Evolutionary conservation across 2,888 invertebrate species (phyloP).

Genomic region (Holacanthella duospinosa): DNA sequence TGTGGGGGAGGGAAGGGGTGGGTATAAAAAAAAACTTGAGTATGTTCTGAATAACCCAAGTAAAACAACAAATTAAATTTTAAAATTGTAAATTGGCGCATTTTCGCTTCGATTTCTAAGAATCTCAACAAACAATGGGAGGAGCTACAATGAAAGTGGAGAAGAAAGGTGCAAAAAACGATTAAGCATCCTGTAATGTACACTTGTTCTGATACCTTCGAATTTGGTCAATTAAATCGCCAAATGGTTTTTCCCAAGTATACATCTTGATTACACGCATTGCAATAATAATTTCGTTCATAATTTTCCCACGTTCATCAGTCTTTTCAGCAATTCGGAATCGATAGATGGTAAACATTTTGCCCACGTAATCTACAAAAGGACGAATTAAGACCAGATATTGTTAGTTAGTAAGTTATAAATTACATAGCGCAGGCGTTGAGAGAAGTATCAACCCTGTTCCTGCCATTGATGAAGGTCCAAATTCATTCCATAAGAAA

Average conservation of each 20-base stretch:
- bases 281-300: slow-evolving; percentile 88
- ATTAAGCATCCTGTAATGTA: too few relatives aligned
- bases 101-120: too few relatives aligned
- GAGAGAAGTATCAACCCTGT: slow-evolving; percentile 66
- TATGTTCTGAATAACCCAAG: too few relatives aligned
- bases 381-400: not conserved
- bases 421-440: slow-evolving; percentile 68
- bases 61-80: too few relatives aligned
- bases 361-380: slow-evolving; percentile 42
- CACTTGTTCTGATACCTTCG: too few relatives aligned
- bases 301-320: slow-evolving; percentile 78
- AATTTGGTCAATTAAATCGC: slow-evolving; percentile 1
- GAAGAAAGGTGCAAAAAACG: too few relatives aligned
- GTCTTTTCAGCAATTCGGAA: slow-evolving; percentile 71
- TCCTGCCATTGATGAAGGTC: slow-evolving; percentile 61
- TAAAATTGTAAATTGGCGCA: too few relatives aligned
- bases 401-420: slow-evolving; percentile 1
- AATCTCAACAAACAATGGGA: too few relatives aligned
- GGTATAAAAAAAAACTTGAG: too few relatives aligned
- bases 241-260: slow-evolving; percentile 46
- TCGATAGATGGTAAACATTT: slow-evolving; percentile 48
- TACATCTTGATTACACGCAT: slow-evolving; percentile 75
- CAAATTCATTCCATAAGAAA: slow-evolving; percentile 66
- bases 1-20: too few relatives aligned
- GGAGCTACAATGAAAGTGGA: too few relatives aligned